phyloP scores from a whole-genome alignment of 2,888 invertebrate genomes.

The Brenthis hecate region DNA sequence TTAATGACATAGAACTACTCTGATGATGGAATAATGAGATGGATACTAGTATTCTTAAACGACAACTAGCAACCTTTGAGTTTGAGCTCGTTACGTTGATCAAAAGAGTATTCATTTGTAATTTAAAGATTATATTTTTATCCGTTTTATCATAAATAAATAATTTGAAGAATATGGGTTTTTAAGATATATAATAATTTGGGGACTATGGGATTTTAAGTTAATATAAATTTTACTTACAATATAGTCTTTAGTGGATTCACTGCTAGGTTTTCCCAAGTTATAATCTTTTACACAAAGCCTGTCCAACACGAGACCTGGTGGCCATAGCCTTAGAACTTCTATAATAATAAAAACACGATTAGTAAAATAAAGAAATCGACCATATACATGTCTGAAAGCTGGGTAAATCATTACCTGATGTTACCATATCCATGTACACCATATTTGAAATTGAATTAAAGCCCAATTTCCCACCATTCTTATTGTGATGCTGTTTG shows the following conservation, averaged over 20 bases:
- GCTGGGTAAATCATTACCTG: conserved; percentile 56
- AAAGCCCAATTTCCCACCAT: conserved; percentile 72
- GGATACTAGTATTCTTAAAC: too few species aligned
- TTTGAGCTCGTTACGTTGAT: too few species aligned
- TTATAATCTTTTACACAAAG: conserved; percentile 77
- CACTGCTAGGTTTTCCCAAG: conserved; percentile 57
- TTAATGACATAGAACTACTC: too few species aligned
- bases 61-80: too few species aligned
- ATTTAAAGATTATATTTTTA: too few species aligned
- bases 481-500: conserved; percentile 62
- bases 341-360: conserved; percentile 71
- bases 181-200: too few species aligned
- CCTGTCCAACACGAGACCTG: conserved; percentile 67
- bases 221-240: conserved; percentile 47
- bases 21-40: too few species aligned
- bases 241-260: conserved; percentile 54
- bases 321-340: conserved; percentile 70
- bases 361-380: background rate
- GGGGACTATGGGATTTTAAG: too few species aligned
- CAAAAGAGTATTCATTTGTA: too few species aligned
- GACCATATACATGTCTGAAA: background rate
- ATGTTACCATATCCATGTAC: conserved; percentile 84
- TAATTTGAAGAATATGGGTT: too few species aligned
- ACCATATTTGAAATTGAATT: conserved; percentile 78
- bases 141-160: too few species aligned